Evolutionary conservation across 2,113 vertebrate species (phyloP), one percentile per base, ranked within the genome.

Genomic region (Serinus canaria): DNA sequence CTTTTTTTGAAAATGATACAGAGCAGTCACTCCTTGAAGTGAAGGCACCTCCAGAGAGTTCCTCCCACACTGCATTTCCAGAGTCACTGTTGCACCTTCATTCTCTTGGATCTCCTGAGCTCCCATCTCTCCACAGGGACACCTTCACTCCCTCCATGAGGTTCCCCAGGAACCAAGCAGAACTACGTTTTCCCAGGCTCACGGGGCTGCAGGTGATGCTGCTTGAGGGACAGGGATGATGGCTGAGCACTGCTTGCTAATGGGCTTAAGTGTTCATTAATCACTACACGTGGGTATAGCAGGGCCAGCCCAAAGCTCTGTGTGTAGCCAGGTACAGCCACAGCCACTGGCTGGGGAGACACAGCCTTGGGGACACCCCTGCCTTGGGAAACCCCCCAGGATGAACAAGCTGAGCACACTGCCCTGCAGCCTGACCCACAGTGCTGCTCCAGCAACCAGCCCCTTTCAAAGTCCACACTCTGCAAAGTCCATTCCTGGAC

Each of bases 181-280:
- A 74, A 16, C 30, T 25, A 0, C 0, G 0, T n/a, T 44, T 37
- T 63, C 33, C 37, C 46, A 55, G 30, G 63, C 50, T 83, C 53
- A 44, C 2, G 1, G 16, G 30, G 56, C 88, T 72, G 39, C 60
- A 41, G 28, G 2, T 47, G 52, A 30, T 23, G 73, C 47, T 58
- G 55, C n/a, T 46, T 22, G 30, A 79, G 39, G 37, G 31, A 52
- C 10, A n/a, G 68, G 31, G 35, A 3, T 8, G 25, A 35, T 49
- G 22, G 35, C 39, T 39, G 52, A 78, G 35, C 24, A 37, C 28
- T 49, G 66, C 30, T 58, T 28, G 46, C 39, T 58, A 50, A 33
- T 20, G 30, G 18, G 4, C 6, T 53, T 24, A 39, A 84, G 15
- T 58, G 35, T 22, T 60, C 56, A 77, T 80, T 87, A 60, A 72